phyloP scores from a whole-genome alignment of 2,888 invertebrate genomes.

The Idaea straminata region DNA sequence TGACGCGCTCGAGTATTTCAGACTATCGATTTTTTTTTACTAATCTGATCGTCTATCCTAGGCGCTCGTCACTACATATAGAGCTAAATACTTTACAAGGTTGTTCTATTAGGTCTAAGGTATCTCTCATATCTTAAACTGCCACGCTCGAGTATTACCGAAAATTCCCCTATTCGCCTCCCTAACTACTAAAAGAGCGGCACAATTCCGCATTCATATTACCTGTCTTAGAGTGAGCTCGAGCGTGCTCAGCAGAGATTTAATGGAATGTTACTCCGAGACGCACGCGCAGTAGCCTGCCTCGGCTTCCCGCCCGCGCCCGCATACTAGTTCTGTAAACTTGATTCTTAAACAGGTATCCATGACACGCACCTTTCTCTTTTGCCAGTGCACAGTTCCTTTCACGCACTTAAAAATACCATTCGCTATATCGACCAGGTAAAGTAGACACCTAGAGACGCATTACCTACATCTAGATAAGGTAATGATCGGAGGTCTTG shows the following conservation, averaged over 20 bases:
- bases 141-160: too few species aligned
- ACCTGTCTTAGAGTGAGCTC: too few species aligned
- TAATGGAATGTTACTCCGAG: constrained; percentile 14
- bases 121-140: too few species aligned
- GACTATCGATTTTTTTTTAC: too few species aligned
- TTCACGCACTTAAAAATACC: constrained; percentile 54
- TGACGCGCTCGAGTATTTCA: too few species aligned
- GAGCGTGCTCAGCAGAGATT: background rate
- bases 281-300: constrained; percentile 2
- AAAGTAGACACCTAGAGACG: constrained; percentile 32
- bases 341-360: constrained; percentile 41
- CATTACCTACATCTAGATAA: constrained; percentile 24
- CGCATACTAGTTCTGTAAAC: constrained; percentile 31
- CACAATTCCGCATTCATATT: too few species aligned
- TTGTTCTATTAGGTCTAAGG: too few species aligned
- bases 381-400: constrained; percentile 56
- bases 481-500: constrained; percentile 39
- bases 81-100: too few species aligned
- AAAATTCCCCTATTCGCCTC: too few species aligned
- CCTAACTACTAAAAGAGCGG: too few species aligned
- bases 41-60: too few species aligned
- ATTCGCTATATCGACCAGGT: constrained; percentile 39
- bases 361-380: constrained; percentile 58
- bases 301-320: constrained; percentile 12
- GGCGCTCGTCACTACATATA: too few species aligned